Base-by-base conservation (phyloP, 1,140 invertebrate species). In the Matsumurasca onukii region DNA sequence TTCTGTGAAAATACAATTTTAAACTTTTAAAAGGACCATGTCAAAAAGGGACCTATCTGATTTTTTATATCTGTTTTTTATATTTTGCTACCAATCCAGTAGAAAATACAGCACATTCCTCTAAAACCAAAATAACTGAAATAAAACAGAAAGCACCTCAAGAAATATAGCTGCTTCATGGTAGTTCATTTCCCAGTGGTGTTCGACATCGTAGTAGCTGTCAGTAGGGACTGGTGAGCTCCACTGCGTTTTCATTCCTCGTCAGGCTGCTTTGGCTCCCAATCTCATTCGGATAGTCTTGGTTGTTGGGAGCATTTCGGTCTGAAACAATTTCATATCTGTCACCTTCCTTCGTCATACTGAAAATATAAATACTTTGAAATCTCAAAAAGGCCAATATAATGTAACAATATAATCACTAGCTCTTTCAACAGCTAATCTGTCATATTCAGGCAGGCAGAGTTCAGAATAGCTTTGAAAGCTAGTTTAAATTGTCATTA, bases 121-220 rank as follows among this genome's bases (percentile, higher is more conserved):
- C n/a, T n/a, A n/a, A n/a, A n/a, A n/a, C n/a, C n/a, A n/a, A n/a
- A n/a, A n/a, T n/a, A n/a, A n/a, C n/a, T n/a, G n/a, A n/a, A n/a
- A n/a, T n/a, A n/a, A n/a, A n/a, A n/a, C n/a, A n/a, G n/a, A n/a
- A n/a, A n/a, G n/a, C n/a, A 90, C 90, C 82, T 93, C 89, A 75
- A 93, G 82, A 80, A 90, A 93, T 75, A 95, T 95, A 62, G 92
- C 89, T 51, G 92, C 92, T 77, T 95, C 93, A 75, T 94, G 90
- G 79, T 94, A 95, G 79, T 94, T 95, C 86, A 94, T 91, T 77
- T 92, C 88, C 92, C 92, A 95, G 72, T 88, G 86, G 74, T 85
- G 80, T 27, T 83, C 81, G 62, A 81, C 80, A 3, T 82, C 80
- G 76, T 80, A 77, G 70, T 80, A 77, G 31, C 71, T 68, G 63